These are phyloP conservation scores for Dicyrtomina minuta DNA, from an alignment of 2,888 invertebrate species.

Conservation along the genomic window DNA sequence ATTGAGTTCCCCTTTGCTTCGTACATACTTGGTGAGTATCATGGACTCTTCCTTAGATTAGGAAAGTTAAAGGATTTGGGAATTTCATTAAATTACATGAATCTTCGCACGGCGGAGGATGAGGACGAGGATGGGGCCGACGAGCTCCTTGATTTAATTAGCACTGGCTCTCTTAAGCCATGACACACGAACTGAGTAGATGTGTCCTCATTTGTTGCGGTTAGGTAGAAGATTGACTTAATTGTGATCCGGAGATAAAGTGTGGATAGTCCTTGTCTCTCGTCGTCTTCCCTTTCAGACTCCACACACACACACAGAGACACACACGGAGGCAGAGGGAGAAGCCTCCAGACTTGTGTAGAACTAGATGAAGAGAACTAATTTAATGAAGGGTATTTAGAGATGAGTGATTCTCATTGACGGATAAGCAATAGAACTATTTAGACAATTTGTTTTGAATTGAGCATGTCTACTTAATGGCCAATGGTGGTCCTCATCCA, in stretches of 20 bases:
- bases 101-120: too few relatives aligned
- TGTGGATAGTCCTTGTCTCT: background rate
- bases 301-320: too few relatives aligned
- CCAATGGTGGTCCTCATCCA: too few relatives aligned
- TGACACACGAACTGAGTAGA: too few relatives aligned
- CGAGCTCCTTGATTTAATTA: too few relatives aligned
- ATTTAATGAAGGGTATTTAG: conserved; percentile 24
- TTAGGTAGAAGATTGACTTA: conserved; percentile 13
- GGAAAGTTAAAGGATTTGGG: background rate
- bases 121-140: too few relatives aligned
- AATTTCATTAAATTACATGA: conserved; percentile 1
- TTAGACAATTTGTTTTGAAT: conserved; percentile 9
- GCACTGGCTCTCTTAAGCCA: too few relatives aligned
- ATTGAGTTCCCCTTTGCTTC: too few relatives aligned
- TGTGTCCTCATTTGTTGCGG: conserved; percentile 9
- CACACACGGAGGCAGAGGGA: background rate
- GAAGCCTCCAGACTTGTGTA: background rate
- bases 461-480: background rate
- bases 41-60: background rate
- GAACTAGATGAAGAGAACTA: conserved; percentile 13
- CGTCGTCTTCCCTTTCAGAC: background rate
- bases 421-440: conserved; percentile 9
- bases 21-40: too few relatives aligned
- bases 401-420: conserved; percentile 22
- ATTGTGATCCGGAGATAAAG: conserved; percentile 3